These are phyloP conservation scores for Panorpa germanica DNA, from an alignment of 2,888 invertebrate genomes.

Conservation along the genomic window DNA sequence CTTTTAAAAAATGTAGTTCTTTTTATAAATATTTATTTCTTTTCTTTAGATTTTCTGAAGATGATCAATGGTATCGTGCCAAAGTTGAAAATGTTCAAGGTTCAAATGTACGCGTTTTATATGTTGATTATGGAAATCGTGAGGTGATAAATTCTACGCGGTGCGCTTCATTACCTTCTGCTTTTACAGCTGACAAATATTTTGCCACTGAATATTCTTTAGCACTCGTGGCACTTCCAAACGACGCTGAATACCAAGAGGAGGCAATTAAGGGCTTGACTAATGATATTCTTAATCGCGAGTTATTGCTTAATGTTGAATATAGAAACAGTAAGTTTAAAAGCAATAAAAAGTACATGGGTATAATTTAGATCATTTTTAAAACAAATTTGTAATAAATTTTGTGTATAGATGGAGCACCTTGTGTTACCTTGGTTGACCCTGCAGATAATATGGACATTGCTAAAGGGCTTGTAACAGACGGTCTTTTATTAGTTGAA, in stretches of 20 bases:
- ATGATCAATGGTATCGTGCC: constrained; percentile 93
- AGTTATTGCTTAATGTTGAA: constrained; percentile 69
- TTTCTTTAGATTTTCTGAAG: constrained; percentile 44
- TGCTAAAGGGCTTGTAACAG: constrained; percentile 60
- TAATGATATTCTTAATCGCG: constrained; percentile 46
- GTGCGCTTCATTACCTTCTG: constrained; percentile 67
- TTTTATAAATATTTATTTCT: not conserved
- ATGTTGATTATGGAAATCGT: constrained; percentile 92
- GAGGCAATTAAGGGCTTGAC: constrained; percentile 52
- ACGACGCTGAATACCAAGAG: constrained; percentile 68
- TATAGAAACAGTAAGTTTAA: constrained; percentile 33
- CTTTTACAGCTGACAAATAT: constrained; percentile 51
- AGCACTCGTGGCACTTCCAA: constrained; percentile 67
- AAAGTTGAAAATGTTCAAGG: constrained; percentile 68
- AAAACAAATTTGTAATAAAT: not conserved
- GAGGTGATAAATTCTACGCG: constrained; percentile 53
- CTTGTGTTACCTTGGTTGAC: constrained; percentile 22
- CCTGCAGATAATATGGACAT: constrained; percentile 25
- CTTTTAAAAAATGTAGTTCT: too few relatives aligned
- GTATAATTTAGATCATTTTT: too few relatives aligned
- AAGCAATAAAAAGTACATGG: too few relatives aligned
- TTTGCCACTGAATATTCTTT: constrained; percentile 77
- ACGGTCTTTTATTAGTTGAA: constrained; percentile 73
- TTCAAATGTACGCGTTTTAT: constrained; percentile 61
- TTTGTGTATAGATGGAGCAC: constrained; percentile 11